Conservation (phyloP, 2,888 invertebrate species). For the Phortica okadai region DNA sequence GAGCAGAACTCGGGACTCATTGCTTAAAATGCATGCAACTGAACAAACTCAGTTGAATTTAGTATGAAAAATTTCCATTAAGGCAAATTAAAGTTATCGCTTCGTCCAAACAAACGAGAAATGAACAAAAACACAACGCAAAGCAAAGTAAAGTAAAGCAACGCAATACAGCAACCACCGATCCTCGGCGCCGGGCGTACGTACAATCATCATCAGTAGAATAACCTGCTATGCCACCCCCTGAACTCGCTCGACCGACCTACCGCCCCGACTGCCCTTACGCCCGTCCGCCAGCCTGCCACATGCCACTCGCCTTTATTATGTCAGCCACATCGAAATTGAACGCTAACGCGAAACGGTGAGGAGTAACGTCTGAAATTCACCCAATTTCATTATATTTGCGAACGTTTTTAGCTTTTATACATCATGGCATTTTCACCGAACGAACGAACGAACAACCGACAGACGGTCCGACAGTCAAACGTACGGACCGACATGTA, state of each 20-base stretch:
- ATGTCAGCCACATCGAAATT: constrained; percentile 57
- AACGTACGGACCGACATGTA: constrained; percentile 17
- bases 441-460: constrained; percentile 48
- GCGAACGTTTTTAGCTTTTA: constrained; percentile 71
- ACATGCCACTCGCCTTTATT: constrained; percentile 57
- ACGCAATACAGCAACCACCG: constrained; percentile 40
- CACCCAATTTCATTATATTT: constrained; percentile 73
- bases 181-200: constrained; percentile 10
- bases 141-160: constrained; percentile 56
- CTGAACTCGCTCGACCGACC: not conserved
- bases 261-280: not conserved
- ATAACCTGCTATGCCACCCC: constrained; percentile 14
- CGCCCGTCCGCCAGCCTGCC: constrained; percentile 29
- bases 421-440: constrained; percentile 72
- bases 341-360: not conserved
- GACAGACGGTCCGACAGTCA: constrained; percentile 27
- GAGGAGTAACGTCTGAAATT: constrained; percentile 54
- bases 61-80: constrained; percentile 64
- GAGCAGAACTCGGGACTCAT: not conserved
- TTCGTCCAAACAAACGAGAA: constrained; percentile 35
- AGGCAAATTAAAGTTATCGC: constrained; percentile 69
- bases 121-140: not conserved
- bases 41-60: constrained; percentile 11
- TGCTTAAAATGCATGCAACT: not conserved
- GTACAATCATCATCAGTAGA: constrained; percentile 6